Evolutionary conservation across 1,140 invertebrate species (phyloP).

Genomic region (Cylas formicarius): DNA sequence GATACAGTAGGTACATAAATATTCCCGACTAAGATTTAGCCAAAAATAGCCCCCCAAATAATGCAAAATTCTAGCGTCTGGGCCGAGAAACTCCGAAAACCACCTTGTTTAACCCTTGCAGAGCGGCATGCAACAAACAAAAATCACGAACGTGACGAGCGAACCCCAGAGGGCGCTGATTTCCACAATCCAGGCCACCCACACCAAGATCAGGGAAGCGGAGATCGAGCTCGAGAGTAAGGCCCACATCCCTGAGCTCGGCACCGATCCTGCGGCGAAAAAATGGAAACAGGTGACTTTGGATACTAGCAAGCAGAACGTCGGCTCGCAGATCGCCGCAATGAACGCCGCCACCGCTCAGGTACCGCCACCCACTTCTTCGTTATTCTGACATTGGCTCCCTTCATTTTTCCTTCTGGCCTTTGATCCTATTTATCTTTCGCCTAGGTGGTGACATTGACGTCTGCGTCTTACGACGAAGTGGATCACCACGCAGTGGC

Average conservation of each 20-base stretch:
- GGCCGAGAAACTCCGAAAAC: too few relatives aligned
- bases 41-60: too few relatives aligned
- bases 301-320: constrained; percentile 93
- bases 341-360: constrained; percentile 97
- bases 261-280: constrained; percentile 74
- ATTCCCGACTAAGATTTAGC: too few relatives aligned
- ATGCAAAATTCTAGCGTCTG: too few relatives aligned
- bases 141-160: constrained; percentile 72
- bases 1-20: constrained; percentile 41
- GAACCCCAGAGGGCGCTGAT: constrained; percentile 89
- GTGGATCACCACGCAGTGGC: constrained; percentile 94
- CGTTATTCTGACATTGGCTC: too few relatives aligned
- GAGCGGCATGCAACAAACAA: constrained; percentile 72
- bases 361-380: too few relatives aligned
- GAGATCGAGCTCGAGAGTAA: constrained; percentile 70
- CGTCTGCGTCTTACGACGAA: constrained; percentile 72
- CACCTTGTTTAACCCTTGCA: too few relatives aligned
- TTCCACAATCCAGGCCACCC: constrained; percentile 80
- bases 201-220: constrained; percentile 78
- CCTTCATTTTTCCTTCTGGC: too few relatives aligned
- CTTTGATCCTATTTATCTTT: not conserved
- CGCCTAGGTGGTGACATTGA: constrained; percentile 76
- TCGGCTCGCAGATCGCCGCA: constrained; percentile 92
- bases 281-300: constrained; percentile 91
- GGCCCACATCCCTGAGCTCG: constrained; percentile 72